phyloP scores from a whole-genome alignment of 2,888 invertebrate genomes.

The Chydorus sphaericus region DNA sequence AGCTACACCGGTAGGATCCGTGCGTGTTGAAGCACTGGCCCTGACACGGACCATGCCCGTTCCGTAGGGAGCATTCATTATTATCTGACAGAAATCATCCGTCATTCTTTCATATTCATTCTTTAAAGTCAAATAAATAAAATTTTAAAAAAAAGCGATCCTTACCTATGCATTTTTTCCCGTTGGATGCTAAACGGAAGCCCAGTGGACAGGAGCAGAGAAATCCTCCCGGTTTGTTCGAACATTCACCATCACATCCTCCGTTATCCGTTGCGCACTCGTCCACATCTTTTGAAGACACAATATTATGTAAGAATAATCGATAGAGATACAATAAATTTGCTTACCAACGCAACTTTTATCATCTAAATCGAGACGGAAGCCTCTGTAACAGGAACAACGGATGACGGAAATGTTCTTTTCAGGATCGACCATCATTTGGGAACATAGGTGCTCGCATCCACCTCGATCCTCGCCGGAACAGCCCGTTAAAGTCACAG shows the following conservation, averaged over 20 bases:
- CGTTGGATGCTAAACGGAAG: slow-evolving; percentile 33
- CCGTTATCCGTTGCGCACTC: slow-evolving; percentile 39
- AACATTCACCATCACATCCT: slow-evolving; percentile 40
- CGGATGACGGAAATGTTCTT: slow-evolving; percentile 21
- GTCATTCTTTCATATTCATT: background rate
- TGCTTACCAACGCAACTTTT: slow-evolving; percentile 20
- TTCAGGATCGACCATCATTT: background rate
- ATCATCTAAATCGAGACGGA: slow-evolving; percentile 25
- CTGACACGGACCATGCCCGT: slow-evolving; percentile 48
- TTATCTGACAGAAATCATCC: slow-evolving; percentile 34
- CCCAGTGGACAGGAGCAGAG: slow-evolving; percentile 40
- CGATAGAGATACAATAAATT: background rate
- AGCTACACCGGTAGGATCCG: slow-evolving; percentile 43
- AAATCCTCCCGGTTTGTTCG: slow-evolving; percentile 41
- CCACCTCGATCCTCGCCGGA: slow-evolving; percentile 25
- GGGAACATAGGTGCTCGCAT: slow-evolving; percentile 37
- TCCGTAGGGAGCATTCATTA: slow-evolving; percentile 44
- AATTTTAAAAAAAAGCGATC: background rate
- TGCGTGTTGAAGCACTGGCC: slow-evolving; percentile 42
- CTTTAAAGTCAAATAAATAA: background rate
- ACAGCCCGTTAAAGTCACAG: no score
- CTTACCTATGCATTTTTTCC: slow-evolving; percentile 37
- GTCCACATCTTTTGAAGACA: slow-evolving; percentile 35
- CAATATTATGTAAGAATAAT: background rate
- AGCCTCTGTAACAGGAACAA: slow-evolving; percentile 40